Evolutionary conservation across 2,113 vertebrate genomes (phyloP).

Genomic region (Trochalopteron elliotii): DNA sequence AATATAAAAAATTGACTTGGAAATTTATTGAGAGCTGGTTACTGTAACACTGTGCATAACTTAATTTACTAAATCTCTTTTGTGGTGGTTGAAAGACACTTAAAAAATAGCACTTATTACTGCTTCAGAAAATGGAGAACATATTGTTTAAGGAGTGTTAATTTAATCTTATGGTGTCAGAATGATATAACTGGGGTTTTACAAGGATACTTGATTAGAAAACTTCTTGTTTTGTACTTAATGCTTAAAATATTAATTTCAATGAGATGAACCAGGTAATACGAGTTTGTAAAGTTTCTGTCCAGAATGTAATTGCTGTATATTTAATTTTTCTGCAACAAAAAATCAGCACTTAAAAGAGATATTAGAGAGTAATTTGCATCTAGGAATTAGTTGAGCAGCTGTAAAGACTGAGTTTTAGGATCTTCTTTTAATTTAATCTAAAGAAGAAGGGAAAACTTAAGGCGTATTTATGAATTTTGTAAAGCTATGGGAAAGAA

Average conservation of each 20-base stretch:
- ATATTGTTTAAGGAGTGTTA: not conserved
- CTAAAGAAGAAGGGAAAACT: not conserved
- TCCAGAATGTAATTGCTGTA: not conserved
- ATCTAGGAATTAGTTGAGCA: not conserved
- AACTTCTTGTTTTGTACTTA: not conserved
- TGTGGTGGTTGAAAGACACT: not conserved
- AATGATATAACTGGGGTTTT: not conserved
- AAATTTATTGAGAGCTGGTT: not conserved
- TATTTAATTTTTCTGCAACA: not conserved
- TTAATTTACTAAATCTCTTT: not conserved
- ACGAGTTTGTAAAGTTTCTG: not conserved
- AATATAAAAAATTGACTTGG: not conserved
- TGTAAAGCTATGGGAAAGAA: not conserved
- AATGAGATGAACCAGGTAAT: not conserved
- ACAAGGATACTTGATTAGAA: not conserved
- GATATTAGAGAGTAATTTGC: not conserved
- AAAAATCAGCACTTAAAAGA: not conserved
- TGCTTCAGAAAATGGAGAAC: not conserved
- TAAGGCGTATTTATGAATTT: not conserved
- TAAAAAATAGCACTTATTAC: not conserved
- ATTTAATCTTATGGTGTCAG: not conserved
- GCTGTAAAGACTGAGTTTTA: not conserved
- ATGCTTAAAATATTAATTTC: not conserved
- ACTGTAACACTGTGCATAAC: not conserved
- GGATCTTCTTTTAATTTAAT: not conserved